Evolutionary conservation across 2,888 invertebrate genomes (phyloP).

Genomic region (Globia sparganii): DNA sequence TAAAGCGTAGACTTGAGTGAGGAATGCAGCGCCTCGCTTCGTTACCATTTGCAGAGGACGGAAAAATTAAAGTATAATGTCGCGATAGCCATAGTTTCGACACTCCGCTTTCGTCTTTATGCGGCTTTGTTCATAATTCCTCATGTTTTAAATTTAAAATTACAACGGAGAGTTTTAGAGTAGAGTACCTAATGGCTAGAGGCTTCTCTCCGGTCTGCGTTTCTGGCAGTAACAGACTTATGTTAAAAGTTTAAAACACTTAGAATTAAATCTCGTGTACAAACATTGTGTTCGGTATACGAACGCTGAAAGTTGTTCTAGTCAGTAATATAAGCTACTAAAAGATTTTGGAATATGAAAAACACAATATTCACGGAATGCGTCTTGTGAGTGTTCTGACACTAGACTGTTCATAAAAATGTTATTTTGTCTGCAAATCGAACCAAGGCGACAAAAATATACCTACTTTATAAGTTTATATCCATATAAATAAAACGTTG

Average conservation of each 20-base stretch:
- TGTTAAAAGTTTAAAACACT: slow-evolving; percentile 20
- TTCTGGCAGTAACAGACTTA: slow-evolving; percentile 6
- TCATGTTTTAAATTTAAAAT: slow-evolving; percentile 30
- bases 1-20: slow-evolving; percentile 2
- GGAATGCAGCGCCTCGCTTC: slow-evolving; percentile 12
- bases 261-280: slow-evolving; percentile 18
- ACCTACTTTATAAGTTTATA: slow-evolving; percentile 44
- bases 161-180: slow-evolving; percentile 3
- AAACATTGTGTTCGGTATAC: slow-evolving; percentile 19
- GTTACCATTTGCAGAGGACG: slow-evolving; percentile 16
- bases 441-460: slow-evolving; percentile 43
- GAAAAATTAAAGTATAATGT: slow-evolving; percentile 26
- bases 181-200: not conserved
- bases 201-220: not conserved
- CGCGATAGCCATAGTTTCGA: slow-evolving; percentile 17
- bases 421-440: slow-evolving; percentile 52
- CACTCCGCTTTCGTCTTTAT: slow-evolving; percentile 20
- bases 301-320: slow-evolving; percentile 14
- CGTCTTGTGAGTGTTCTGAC: slow-evolving; percentile 20
- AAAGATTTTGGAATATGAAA: slow-evolving; percentile 37
- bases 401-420: slow-evolving; percentile 44
- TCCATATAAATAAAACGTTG: slow-evolving; percentile 43
- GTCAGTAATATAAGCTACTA: slow-evolving; percentile 32
- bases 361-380: slow-evolving; percentile 22
- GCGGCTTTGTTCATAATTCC: slow-evolving; percentile 24